Evolutionary conservation across 2,888 invertebrate species (phyloP), one percentile per base, ranked within the genome.

Genomic region (Pharmacophagus antenor): DNA sequence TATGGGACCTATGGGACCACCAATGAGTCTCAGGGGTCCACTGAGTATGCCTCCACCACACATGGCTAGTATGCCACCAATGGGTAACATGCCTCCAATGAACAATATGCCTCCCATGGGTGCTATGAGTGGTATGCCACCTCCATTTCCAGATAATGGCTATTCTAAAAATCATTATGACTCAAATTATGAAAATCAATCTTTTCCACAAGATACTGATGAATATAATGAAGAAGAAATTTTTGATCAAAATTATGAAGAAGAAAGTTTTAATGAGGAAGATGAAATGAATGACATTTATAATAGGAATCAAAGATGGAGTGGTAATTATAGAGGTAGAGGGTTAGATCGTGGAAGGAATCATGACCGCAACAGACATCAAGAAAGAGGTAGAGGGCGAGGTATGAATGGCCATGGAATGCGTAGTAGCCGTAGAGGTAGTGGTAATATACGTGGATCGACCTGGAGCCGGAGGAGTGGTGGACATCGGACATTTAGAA

Each of bases 161-260:
- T 88, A 74, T 65, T 86, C 83, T 64, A 88, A 90, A 71, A 77
- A 81, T 23, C 79, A 77, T 63, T 88, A 75, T 66, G 86, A 86
- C 67, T 72, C 76, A 47, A 72, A 73, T 18, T 85, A 74, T 69
- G 84, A 84, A 21, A 83, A 82, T 68, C 82, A 83, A 63, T 72
- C 73, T 63, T 88, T 76, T 63, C 73, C 78, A 23, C 83, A 82
- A 65, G 80, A 84, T 66, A 80, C 63, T 65, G 66, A 70, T 22
- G 72, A 72, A n/a, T 85, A 80, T 59, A 75, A 80, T 67, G 76
- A 82, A 48, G 80, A 81, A 57, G 77, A 79, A 17, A 71, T 72
- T 52, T 82, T 72, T 66, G 79, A 83, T 31, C 75, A 81, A 47
- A 80, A 76, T 63, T 83, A 77, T 62, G 74, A 78, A 64, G 82